Conservation (phyloP, 2,797 vertebrate species). For the Natrix natrix region DNA sequence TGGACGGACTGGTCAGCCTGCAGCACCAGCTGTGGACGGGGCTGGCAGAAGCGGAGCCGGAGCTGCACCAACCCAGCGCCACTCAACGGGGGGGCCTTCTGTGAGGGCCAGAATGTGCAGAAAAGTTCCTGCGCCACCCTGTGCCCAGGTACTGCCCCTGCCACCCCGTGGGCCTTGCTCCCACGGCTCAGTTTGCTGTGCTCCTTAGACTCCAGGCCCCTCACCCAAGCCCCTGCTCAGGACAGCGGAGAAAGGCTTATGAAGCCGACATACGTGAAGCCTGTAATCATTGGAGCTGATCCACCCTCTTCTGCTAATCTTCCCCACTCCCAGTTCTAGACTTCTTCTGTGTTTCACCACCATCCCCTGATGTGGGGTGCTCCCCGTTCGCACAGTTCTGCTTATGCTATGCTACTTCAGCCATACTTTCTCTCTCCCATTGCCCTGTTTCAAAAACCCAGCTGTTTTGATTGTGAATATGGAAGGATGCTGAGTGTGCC, state of each 20-base stretch:
- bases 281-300: neutral
- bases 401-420: neutral
- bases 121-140: slow-evolving; percentile 98
- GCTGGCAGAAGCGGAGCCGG: slow-evolving; percentile 99
- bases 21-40: slow-evolving; percentile 95
- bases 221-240: neutral
- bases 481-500: neutral
- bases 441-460: neutral
- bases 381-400: neutral
- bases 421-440: neutral
- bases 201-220: neutral
- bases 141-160: slow-evolving; percentile 89
- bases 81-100: slow-evolving; percentile 97
- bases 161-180: slow-evolving; percentile 17
- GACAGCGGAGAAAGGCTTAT: neutral
- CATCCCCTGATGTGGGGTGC: no score
- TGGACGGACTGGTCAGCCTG: slow-evolving; percentile 99
- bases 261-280: neutral
- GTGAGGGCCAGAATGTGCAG: slow-evolving; percentile 98
- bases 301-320: neutral
- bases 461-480: neutral
- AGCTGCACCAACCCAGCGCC: slow-evolving; percentile 98
- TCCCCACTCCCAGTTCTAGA: neutral
- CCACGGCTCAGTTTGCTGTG: slow-evolving; percentile 6
- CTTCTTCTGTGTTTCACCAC: neutral